Percentiles rank a stretch among this genome's conserved stretches.
These are phyloP conservation scores for Andrena bicolor DNA, from an alignment of 2,888 invertebrate species.

Conservation along the genomic window DNA sequence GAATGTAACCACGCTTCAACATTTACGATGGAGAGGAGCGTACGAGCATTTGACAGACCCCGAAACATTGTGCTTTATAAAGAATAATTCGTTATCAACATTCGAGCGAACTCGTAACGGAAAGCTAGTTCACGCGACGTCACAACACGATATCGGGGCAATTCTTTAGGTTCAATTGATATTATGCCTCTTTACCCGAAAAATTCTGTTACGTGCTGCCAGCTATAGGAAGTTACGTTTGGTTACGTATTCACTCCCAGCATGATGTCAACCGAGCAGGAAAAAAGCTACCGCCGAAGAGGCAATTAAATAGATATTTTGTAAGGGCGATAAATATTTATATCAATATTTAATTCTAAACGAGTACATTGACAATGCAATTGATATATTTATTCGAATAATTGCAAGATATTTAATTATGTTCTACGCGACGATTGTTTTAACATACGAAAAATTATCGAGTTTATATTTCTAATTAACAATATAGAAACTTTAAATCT, in stretches of 20 bases:
- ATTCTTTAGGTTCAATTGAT: conserved; percentile 22
- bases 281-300: not conserved
- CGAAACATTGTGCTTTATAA: conserved; percentile 57
- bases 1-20: conserved; percentile 14
- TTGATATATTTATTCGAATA: not conserved
- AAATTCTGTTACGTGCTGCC: conserved; percentile 59
- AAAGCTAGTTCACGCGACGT: not conserved
- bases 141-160: conserved; percentile 2
- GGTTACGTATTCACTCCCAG: conserved; percentile 19
- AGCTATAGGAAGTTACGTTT: conserved; percentile 43
- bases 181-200: not conserved
- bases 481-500: not conserved
- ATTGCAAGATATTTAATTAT: not conserved
- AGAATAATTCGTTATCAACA: conserved; percentile 9
- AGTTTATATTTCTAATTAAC: not conserved
- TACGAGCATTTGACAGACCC: conserved; percentile 39
- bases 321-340: conserved; percentile 6
- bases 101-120: not conserved
- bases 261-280: conserved; percentile 11
- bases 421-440: too few relatives aligned
- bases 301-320: not conserved
- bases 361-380: not conserved
- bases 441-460: too few relatives aligned
- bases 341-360: not conserved
- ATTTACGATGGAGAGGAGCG: conserved; percentile 16